Evolutionary conservation across 2,888 invertebrate species (phyloP).

Genomic region (Acanthoscelides obtectus): DNA sequence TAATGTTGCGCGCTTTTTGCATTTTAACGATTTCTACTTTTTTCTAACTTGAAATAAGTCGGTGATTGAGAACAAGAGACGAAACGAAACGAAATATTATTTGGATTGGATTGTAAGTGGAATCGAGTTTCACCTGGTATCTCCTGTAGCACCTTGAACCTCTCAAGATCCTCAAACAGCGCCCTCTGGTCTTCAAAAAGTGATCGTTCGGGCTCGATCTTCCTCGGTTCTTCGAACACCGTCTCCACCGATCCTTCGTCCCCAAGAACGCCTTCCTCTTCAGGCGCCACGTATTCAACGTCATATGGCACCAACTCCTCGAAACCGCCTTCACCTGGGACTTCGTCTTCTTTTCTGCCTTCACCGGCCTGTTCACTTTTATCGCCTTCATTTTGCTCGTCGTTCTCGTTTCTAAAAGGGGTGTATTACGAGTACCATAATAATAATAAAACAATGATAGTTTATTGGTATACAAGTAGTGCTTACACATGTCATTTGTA

Average conservation of each 20-base stretch:
- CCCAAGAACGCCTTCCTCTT: constrained; percentile 5
- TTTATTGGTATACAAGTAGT: too few relatives aligned
- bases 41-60: too few relatives aligned
- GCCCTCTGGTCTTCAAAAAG: constrained; percentile 20
- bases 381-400: constrained; percentile 5
- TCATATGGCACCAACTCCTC: background rate
- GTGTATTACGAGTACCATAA: too few relatives aligned
- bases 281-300: background rate
- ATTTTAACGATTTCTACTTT: too few relatives aligned
- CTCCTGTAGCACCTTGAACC: constrained; percentile 21
- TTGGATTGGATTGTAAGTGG: too few relatives aligned
- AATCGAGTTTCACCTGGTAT: background rate
- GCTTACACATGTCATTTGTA: too few relatives aligned
- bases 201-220: constrained; percentile 14
- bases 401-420: background rate
- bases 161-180: constrained; percentile 28
- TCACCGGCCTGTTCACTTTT: constrained; percentile 6
- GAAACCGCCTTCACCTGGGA: constrained; percentile 6
- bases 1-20: too few relatives aligned
- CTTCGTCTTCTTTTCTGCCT: constrained; percentile 14
- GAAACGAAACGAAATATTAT: too few relatives aligned
- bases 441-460: too few relatives aligned
- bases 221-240: constrained; percentile 23
- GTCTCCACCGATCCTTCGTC: constrained; percentile 26
- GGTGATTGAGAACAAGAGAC: background rate